These are phyloP conservation scores for Antedon mediterranea DNA, from an alignment of 53 echinoderm and acorn worm species.

Conservation along the genomic window DNA sequence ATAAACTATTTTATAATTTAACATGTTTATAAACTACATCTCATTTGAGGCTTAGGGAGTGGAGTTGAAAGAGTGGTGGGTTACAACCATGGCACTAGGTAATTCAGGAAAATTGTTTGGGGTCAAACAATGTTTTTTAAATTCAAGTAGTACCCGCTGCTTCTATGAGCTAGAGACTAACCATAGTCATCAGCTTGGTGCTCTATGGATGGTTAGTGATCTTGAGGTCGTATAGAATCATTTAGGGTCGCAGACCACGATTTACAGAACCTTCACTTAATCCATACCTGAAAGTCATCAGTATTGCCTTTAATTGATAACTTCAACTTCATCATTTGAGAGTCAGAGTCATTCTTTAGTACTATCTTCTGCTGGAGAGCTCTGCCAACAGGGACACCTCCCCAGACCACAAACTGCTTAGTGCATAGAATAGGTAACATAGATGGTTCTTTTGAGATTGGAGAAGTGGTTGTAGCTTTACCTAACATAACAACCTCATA, in stretches of 20 bases:
- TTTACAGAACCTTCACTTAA: background rate
- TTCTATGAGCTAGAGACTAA: no score
- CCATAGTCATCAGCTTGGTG: no score
- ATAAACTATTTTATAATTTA: no score
- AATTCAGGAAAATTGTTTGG: no score
- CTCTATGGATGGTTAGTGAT: background rate
- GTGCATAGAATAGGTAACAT: conserved; percentile 34
- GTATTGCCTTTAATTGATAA: conserved; percentile 23
- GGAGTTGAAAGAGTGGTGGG: no score
- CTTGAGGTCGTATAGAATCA: background rate
- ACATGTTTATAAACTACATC: no score
- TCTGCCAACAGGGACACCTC: conserved; percentile 71
- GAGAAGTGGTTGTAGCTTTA: conserved; percentile 13
- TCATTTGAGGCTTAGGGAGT: no score
- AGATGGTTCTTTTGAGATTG: conserved; percentile 4
- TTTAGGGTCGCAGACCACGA: background rate
- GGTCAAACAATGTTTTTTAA: no score
- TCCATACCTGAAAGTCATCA: conserved; percentile 45
- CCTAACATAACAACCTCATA: conserved; percentile 65
- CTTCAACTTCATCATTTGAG: conserved; percentile 21
- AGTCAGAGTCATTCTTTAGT: conserved; percentile 28
- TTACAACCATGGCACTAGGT: no score
- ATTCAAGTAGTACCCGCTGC: no score
- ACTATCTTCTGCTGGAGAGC: conserved; percentile 51
- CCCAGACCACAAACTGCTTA: conserved; percentile 67